Evolutionary conservation across 1,140 invertebrate genomes (phyloP).

Genomic region (Batillaria attramentaria): DNA sequence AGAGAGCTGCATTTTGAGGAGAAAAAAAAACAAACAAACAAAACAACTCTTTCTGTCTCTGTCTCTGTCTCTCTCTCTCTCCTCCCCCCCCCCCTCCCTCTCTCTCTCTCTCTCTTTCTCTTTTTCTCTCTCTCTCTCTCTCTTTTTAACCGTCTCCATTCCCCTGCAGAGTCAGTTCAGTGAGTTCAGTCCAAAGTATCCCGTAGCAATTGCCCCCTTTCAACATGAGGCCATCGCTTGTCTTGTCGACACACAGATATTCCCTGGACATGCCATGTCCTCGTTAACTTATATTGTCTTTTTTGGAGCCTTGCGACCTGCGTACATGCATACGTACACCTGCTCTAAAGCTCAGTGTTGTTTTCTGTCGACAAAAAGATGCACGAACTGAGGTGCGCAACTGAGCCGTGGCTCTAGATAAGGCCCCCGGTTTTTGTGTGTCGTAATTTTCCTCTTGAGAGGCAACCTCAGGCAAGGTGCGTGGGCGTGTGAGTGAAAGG

Average conservation of each 20-base stretch:
- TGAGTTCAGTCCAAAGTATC: neutral
- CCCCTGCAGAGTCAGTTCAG: neutral
- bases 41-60: too few species aligned
- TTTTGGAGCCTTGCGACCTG: too few species aligned
- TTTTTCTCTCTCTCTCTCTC: constrained; percentile 4
- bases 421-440: neutral
- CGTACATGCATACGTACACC: neutral
- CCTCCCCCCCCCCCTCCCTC: too few species aligned
- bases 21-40: too few species aligned
- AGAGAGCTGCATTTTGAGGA: too few species aligned
- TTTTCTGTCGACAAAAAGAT: neutral
- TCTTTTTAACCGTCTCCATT: neutral
- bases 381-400: neutral
- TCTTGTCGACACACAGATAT: neutral
- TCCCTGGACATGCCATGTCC: too few species aligned
- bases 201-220: neutral
- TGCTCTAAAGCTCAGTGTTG: neutral
- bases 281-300: too few species aligned
- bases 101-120: neutral
- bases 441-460: neutral
- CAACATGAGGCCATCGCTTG: neutral
- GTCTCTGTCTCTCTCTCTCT: too few species aligned
- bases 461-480: neutral
- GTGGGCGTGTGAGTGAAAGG: neutral
- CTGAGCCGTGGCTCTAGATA: neutral